Evolutionary conservation across 2,888 invertebrate species (phyloP).

Genomic region (Imbricaverruca yamaguchii): DNA sequence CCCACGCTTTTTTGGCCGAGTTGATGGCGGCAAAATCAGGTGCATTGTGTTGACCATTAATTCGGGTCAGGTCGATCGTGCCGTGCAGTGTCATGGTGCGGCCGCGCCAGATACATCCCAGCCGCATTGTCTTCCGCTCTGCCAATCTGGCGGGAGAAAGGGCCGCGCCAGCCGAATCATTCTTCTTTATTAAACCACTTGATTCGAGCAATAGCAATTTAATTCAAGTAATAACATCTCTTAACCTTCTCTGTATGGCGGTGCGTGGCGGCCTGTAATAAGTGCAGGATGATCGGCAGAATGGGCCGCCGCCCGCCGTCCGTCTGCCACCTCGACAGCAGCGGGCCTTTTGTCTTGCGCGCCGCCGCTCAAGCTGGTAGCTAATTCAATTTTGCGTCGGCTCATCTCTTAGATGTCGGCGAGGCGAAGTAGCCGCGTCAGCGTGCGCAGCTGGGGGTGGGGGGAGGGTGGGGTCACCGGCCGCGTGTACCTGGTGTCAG

Average conservation of each 20-base stretch:
- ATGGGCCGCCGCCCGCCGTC: not conserved
- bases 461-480: no score
- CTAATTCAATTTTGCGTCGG: conserved; percentile 21
- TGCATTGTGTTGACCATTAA: conserved; percentile 13
- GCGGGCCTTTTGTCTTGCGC: not conserved
- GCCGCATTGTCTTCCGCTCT: not conserved
- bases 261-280: not conserved
- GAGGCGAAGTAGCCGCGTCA: not conserved
- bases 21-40: conserved; percentile 14
- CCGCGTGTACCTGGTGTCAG: no score
- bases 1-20: conserved; percentile 13
- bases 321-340: not conserved
- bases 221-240: conserved; percentile 20
- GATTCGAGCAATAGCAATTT: conserved; percentile 19
- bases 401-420: not conserved
- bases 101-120: not conserved
- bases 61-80: not conserved
- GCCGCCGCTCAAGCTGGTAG: conserved; percentile 13
- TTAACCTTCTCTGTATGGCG: not conserved
- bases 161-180: not conserved
- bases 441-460: no score
- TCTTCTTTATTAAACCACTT: conserved; percentile 22
- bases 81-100: not conserved
- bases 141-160: conserved; percentile 7
- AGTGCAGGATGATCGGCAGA: not conserved